Evolutionary conservation across 2,797 vertebrate genomes (phyloP), one percentile per base, ranked within the genome.

Genomic region (Naso thynnoides): DNA sequence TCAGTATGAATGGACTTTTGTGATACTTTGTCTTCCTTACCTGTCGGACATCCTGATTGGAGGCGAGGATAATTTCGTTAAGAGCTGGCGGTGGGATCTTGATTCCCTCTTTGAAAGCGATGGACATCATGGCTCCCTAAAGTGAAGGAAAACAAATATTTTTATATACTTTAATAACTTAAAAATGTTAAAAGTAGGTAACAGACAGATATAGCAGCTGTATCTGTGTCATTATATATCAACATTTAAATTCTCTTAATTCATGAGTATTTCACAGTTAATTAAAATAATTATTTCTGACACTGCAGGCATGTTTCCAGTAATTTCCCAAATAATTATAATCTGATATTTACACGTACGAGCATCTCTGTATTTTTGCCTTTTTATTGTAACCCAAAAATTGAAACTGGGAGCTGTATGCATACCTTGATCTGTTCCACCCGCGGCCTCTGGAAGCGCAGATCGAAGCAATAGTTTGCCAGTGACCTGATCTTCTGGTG

Each of bases 31-130:
- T 45, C 0, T 38, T 55, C 7, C 57, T 85, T 86, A 99, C 98
- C 96, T 99, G 98, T 86, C 98, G 96, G 84, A 99, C 95, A 83
- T 99, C 98, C 79, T 99, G 98, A 92, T 98, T 98, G 78, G 98
- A 96, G 9, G 96, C 97, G 50, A 99, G 88, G 82, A 99, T 99
- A 16, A 99, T 95, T 93, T 99, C 97, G 45, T 98, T 98, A 81
- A 99, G 96, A 56, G 98, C 98, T 47, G 98, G 95, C 19, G 98
- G 95, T 0, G 97, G 96, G 81, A 99, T 95, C 89, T 97, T 99
- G 83, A 99, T 89, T 21, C 97, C 97, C 86, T 99, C 98, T 89
- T 98, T 99, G 93, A 94, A 99, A 38, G 97, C 96, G 66, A 99
- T 89, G 68, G 97, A 98, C 96, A 99, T 97, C 97, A 99, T 98